Evolutionary conservation across 2,113 vertebrate species (phyloP), one percentile per base, ranked within the genome.

Genomic region (Stictonetta naevosa): DNA sequence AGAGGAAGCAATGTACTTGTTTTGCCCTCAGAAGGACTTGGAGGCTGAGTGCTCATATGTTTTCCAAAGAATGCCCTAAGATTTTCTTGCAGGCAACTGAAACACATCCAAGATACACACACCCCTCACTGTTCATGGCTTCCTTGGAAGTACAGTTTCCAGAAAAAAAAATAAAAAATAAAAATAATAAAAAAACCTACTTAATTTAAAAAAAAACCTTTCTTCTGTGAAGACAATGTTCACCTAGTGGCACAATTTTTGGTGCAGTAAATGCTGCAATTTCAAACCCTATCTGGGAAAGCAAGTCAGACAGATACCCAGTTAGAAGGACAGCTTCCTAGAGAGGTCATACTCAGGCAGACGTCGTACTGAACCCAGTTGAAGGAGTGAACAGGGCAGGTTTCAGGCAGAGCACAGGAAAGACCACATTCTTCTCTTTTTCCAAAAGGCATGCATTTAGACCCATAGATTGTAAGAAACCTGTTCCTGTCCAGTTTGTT

Each of bases 351-450:
- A 6, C 11, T 55, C 6, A 33, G 46, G 10, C 28, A 5, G 15
- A 55, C 58, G 6, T n/a, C 67, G 10, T 42, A 28, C n/a, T 72
- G 59, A 84, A 1, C 14, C 77, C 58, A 64, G 66, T n/a, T 50
- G n/a, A 85, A n/a, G 12, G 12, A 0, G 0, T 13, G 20, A 77
- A n/a, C 15, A 63, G 28, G 12, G 25, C 6, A 3, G n/a, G 19
- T 71, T 92, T 90, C 38, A 53, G 52, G 38, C 8, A 89, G 55
- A 33, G 29, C 34, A 38, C 1, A 46, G 36, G 14, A 38, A 85
- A 76, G 10, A 42, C 72, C 0, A 0, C 42, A 50, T 52, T 44
- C 19, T 86, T 46, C 18, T 90, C 26, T 40, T 72, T 48, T 75
- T 79, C 46, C 42, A 73, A 83, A 95, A 76, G 28, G 4, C 18